Percentiles rank a stretch among this genome's conserved stretches.
Evolutionary conservation across 2,888 invertebrate genomes (phyloP).

Genomic region (Athalia rosae): DNA sequence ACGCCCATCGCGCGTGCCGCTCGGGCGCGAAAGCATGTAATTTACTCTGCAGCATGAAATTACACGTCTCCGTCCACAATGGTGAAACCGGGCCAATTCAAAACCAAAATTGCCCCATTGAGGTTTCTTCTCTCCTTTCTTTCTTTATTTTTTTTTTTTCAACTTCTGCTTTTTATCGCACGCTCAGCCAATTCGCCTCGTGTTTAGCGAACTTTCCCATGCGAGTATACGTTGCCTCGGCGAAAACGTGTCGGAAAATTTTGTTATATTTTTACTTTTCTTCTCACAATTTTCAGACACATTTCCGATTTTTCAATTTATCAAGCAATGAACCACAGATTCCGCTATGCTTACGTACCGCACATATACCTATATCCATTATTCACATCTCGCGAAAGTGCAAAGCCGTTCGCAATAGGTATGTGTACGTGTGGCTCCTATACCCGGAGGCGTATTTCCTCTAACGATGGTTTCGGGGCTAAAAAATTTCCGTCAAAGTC

Average conservation of each 20-base stretch:
- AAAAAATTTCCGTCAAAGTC: too few relatives aligned
- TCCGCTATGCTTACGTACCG: too few relatives aligned
- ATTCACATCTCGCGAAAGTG: too few relatives aligned
- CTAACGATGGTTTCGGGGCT: too few relatives aligned
- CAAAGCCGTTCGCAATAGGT: too few relatives aligned
- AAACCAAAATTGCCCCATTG: slow-evolving; percentile 63
- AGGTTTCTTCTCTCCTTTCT: slow-evolving; percentile 52
- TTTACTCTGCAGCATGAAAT: slow-evolving; percentile 28
- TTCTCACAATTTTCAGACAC: too few relatives aligned
- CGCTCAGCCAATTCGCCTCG: slow-evolving; percentile 45
- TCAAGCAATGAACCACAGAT: not conserved
- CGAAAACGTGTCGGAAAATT: too few relatives aligned
- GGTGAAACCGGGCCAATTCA: slow-evolving; percentile 63
- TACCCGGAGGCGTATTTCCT: too few relatives aligned
- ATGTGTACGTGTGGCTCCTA: too few relatives aligned
- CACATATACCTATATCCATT: too few relatives aligned
- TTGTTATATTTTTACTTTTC: too few relatives aligned
- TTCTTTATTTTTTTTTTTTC: slow-evolving; percentile 8
- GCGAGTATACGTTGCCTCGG: slow-evolving; percentile 19
- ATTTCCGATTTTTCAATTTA: not conserved
- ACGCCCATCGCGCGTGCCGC: slow-evolving; percentile 47
- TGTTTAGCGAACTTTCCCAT: slow-evolving; percentile 48
- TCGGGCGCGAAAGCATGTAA: slow-evolving; percentile 11
- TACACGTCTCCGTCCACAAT: slow-evolving; percentile 36
- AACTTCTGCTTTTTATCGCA: slow-evolving; percentile 48